phyloP scores from a whole-genome alignment of 2,113 vertebrate genomes.

The Nyctereutes procyonoides region DNA sequence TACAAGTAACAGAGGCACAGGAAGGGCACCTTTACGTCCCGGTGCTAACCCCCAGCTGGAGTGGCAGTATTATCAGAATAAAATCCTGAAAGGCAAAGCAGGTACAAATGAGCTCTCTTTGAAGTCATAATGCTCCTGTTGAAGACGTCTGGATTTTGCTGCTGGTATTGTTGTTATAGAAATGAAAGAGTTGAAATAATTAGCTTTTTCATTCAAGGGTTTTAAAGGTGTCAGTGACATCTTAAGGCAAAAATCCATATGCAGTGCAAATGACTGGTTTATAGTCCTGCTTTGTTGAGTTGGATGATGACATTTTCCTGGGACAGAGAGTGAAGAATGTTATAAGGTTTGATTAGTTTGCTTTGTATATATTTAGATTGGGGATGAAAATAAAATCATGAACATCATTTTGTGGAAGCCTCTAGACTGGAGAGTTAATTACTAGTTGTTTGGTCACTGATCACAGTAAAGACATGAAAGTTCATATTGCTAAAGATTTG shows the following conservation, averaged over 20 bases:
- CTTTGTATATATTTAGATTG: neutral
- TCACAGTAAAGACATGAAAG: neutral
- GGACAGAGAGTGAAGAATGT: neutral
- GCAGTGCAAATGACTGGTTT: neutral
- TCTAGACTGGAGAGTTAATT: neutral
- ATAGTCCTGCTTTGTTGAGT: neutral
- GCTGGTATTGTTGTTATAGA: neutral
- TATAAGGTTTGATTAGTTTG: constrained; percentile 25
- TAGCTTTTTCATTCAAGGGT: neutral
- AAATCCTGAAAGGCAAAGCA: constrained; percentile 88
- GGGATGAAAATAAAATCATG: constrained; percentile 15
- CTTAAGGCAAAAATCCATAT: constrained; percentile 47
- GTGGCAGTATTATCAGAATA: constrained; percentile 95
- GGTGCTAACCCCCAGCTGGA: constrained; percentile 94
- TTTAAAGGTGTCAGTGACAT: constrained; percentile 9
- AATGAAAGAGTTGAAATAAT: constrained; percentile 45
- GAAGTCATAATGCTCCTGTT: constrained; percentile 23
- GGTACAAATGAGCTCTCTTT: constrained; percentile 86
- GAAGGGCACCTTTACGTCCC: constrained; percentile 88
- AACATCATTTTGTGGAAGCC: neutral
- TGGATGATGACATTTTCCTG: constrained; percentile 17
- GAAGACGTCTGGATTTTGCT: constrained; percentile 44
- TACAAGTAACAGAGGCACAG: constrained; percentile 96
- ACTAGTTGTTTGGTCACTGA: neutral
- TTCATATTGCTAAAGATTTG: neutral